Conservation (phyloP, 1,140 invertebrate genomes). For the Holcopasites calliopsidis region DNA sequence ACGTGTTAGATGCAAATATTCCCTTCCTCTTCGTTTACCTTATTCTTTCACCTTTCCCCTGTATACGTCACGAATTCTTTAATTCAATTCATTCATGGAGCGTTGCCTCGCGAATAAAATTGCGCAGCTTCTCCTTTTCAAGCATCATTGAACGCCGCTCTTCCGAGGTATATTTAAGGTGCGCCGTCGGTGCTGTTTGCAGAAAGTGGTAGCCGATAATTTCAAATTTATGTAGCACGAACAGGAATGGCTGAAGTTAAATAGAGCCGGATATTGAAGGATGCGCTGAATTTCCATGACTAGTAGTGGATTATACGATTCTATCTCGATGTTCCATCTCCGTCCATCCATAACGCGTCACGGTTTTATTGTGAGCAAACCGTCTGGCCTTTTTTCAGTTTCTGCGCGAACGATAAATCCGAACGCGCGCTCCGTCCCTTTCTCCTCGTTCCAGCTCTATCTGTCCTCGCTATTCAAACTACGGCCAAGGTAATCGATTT, state of each 20-base stretch:
- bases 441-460: not conserved
- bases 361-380: slow-evolving; percentile 22
- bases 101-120: not conserved
- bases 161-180: not conserved
- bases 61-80: not conserved
- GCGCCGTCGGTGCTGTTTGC: not conserved
- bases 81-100: not conserved
- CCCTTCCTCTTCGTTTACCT: not conserved
- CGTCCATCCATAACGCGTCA: not conserved
- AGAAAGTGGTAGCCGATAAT: not conserved
- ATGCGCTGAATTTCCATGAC: slow-evolving; percentile 2
- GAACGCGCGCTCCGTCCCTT: too few species aligned
- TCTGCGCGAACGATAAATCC: not conserved
- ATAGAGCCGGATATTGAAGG: slow-evolving; percentile 14
- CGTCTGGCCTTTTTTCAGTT: not conserved
- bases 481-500: not conserved
- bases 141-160: not conserved
- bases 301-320: slow-evolving; percentile 5
- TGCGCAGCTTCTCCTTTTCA: not conserved
- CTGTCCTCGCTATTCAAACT: not conserved
- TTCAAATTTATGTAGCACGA: slow-evolving; percentile 4
- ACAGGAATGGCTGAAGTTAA: not conserved
- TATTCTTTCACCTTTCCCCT: not conserved
- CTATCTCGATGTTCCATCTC: not conserved
- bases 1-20: too few species aligned